phyloP scores from a whole-genome alignment of 64 coral and sea anemone genomes.

The Orbicella faveolata region DNA sequence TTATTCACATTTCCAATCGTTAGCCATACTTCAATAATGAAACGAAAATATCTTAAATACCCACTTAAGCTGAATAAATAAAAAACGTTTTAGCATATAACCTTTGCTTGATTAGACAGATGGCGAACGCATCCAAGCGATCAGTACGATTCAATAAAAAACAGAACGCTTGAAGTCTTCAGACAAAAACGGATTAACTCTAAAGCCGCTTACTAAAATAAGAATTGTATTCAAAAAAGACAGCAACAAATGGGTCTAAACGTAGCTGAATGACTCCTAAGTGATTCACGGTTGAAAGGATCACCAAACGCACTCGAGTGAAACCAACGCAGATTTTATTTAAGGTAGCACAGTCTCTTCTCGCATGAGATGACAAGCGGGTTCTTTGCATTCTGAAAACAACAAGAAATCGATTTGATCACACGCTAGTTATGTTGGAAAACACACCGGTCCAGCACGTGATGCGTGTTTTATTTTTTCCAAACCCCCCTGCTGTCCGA shows the following conservation, averaged over 20 bases:
- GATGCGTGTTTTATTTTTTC: not conserved
- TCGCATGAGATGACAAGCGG: not conserved
- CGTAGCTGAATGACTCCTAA: not conserved
- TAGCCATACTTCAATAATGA: not conserved
- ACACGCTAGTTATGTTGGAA: slow-evolving; percentile 19
- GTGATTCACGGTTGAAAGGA: not conserved
- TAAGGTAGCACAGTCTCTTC: not conserved
- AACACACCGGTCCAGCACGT: not conserved
- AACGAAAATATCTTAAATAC: not conserved
- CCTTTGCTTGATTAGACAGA: not conserved
- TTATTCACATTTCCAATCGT: too few species aligned
- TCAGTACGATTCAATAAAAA: not conserved
- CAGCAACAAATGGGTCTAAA: not conserved
- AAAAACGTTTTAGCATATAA: not conserved
- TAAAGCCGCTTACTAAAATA: not conserved
- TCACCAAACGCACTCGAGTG: not conserved
- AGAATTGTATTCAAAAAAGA: not conserved
- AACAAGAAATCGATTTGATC: not conserved
- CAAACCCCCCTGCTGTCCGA: not conserved
- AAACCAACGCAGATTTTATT: not conserved
- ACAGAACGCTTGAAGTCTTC: not conserved
- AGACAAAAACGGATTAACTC: slow-evolving; percentile 8
- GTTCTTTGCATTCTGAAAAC: not conserved
- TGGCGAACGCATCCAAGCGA: not conserved
- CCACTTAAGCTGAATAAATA: not conserved